Evolutionary conservation across 1,140 invertebrate species (phyloP).

Genomic region (Caenorhabditis remanei): DNA sequence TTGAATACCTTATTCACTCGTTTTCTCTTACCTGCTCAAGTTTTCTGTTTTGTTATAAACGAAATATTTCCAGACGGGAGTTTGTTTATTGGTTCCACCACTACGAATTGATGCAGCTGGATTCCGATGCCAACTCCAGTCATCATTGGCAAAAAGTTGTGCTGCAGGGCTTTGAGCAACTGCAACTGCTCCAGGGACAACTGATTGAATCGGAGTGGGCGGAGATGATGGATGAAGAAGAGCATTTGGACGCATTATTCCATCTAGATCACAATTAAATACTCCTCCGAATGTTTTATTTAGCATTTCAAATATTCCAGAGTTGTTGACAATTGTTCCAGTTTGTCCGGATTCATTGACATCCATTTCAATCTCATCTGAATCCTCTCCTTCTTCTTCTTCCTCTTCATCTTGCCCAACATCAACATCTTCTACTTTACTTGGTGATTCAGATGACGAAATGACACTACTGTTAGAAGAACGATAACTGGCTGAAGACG

Average conservation of each 20-base stretch:
- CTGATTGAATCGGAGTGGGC: conserved; percentile 17
- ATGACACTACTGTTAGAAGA: conserved; percentile 38
- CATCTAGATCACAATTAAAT: conserved; percentile 54
- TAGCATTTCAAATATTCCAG: conserved; percentile 36
- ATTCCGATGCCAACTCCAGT: conserved; percentile 77
- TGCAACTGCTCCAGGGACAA: conserved; percentile 75
- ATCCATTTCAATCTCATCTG: conserved; percentile 32
- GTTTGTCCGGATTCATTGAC: not conserved
- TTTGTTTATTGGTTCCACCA: conserved; percentile 77
- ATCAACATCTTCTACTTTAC: conserved; percentile 29
- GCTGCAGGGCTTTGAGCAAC: conserved; percentile 76
- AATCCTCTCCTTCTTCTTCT: not conserved
- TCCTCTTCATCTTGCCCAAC: not conserved
- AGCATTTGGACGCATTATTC: not conserved
- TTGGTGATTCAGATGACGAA: conserved; percentile 43
- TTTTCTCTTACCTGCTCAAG: conserved; percentile 71
- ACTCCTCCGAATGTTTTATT: conserved; percentile 32
- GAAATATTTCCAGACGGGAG: conserved; percentile 77
- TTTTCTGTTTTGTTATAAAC: conserved; percentile 77
- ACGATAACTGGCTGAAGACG: conserved; percentile 51
- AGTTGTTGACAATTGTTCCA: conserved; percentile 29
- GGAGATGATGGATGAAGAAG: conserved; percentile 38
- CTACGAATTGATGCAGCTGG: conserved; percentile 77
- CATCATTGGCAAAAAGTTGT: conserved; percentile 72
- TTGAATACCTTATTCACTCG: not conserved